Evolutionary conservation across 2,797 vertebrate genomes (phyloP), one percentile per base, ranked within the genome.

Genomic region (Betta splendens): DNA sequence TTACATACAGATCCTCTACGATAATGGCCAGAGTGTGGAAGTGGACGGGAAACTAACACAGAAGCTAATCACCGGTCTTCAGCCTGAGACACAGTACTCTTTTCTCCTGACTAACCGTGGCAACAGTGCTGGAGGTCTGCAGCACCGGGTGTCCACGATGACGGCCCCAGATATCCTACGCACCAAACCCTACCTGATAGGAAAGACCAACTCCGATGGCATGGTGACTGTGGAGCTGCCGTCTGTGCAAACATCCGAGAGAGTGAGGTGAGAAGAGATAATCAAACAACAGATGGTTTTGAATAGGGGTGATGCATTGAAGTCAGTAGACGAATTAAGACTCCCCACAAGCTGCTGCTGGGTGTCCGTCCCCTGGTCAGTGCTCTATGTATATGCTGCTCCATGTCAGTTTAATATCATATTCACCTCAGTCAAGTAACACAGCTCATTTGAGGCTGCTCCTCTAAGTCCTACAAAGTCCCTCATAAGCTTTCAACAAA

Each of bases 31-130:
- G 85, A 98, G 95, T 15, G 95, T 96, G 84, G 98, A 99, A 69
- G 98, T 98, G 66, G 98, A 99, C 47, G 97, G 97, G 50, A 95
- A 95, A 81, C 92, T 96, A 64, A 96, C 96, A 0, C 95, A 97
- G 89, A 98, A 98, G 85, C 89, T 98, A 45, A 99, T 99, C 78
- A 96, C 93, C 7, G 95, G 96, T 63, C 92, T 99, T 64, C 96
- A 98, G 65, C 97, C 98, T 0, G 96, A 97, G 86, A 99, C 98
- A 0, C 96, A 96, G 1, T 99, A 99, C 77, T 99, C 97, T 0
- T 99, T 99, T 79, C 95, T 99, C 44, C 77, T 99, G 72, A 99
- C 97, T 5, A 99, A 98, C 75, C 96, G 98, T 11, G 98, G 98
- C 1, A 99, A 99, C 78, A 99, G 98, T 22, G 98, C 98, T 0